These are phyloP conservation scores for Drosophila mimetica DNA, from an alignment of 2,888 invertebrate genomes.

Conservation along the genomic window DNA sequence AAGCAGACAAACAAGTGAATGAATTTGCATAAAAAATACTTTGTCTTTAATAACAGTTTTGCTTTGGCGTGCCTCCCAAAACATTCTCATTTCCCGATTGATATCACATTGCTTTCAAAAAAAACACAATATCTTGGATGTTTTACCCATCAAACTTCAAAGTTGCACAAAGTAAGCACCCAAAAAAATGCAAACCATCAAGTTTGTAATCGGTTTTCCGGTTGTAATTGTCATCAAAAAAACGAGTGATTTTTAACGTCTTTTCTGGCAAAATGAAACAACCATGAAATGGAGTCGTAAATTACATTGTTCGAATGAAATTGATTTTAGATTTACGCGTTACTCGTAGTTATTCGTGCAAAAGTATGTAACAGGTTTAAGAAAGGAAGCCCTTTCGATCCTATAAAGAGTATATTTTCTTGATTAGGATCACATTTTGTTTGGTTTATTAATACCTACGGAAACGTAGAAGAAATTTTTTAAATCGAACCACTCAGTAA, in stretches of 20 bases:
- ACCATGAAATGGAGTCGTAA: constrained; percentile 17
- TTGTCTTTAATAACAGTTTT: too few relatives aligned
- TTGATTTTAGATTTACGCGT: constrained; percentile 11
- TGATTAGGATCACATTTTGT: too few relatives aligned
- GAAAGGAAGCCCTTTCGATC: too few relatives aligned
- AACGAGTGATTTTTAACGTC: constrained; percentile 14
- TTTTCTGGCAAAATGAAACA: neutral
- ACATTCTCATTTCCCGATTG: neutral
- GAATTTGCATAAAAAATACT: constrained; percentile 54
- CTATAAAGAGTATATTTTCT: too few relatives aligned
- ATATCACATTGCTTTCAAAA: too few relatives aligned
- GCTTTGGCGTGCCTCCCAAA: neutral
- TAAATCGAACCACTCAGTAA: too few relatives aligned
- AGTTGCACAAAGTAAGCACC: neutral
- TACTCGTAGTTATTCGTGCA: too few relatives aligned
- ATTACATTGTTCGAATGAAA: constrained; percentile 16
- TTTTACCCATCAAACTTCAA: neutral
- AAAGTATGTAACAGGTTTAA: too few relatives aligned
- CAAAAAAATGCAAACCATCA: constrained; percentile 3
- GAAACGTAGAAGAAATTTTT: too few relatives aligned
- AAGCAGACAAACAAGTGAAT: constrained; percentile 3
- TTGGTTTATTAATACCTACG: too few relatives aligned
- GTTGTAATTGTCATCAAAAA: constrained; percentile 13
- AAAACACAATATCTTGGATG: too few relatives aligned
- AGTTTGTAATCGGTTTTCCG: constrained; percentile 3